Percentiles rank a stretch among this genome's conserved stretches.
Evolutionary conservation across 2,888 invertebrate genomes (phyloP).

Genomic region (Parnassius orleans): DNA sequence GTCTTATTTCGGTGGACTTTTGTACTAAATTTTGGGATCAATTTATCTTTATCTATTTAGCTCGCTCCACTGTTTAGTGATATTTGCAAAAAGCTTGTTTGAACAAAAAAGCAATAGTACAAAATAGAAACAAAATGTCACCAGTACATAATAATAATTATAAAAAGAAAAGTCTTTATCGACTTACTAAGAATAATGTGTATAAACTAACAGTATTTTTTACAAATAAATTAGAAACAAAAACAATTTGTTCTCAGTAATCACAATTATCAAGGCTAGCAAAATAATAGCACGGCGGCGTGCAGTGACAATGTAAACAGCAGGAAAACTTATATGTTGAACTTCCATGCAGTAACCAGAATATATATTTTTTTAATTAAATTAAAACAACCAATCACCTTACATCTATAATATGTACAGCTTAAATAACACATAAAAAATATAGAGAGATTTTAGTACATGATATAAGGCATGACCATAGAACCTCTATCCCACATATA

Average conservation of each 20-base stretch:
- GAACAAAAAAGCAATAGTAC: slow-evolving; percentile 17
- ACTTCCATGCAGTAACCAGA: slow-evolving; percentile 52
- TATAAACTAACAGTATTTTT: slow-evolving; percentile 35
- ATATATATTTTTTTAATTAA: slow-evolving; percentile 50
- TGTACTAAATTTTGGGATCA: slow-evolving; percentile 72
- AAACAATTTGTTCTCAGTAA: slow-evolving; percentile 77
- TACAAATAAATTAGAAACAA: slow-evolving; percentile 79
- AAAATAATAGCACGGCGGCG: slow-evolving; percentile 36
- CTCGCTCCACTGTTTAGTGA: slow-evolving; percentile 31
- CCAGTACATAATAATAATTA: slow-evolving; percentile 36
- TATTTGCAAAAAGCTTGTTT: slow-evolving; percentile 29
- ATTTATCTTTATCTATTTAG: slow-evolving; percentile 43
- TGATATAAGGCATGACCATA: slow-evolving; percentile 41
- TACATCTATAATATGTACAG: slow-evolving; percentile 61
- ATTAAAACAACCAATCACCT: slow-evolving; percentile 71
- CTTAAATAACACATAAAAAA: slow-evolving; percentile 56
- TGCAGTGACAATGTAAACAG: slow-evolving; percentile 35
- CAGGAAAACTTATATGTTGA: slow-evolving; percentile 45
- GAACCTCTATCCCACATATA: slow-evolving; percentile 16
- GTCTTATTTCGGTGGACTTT: slow-evolving; percentile 38
- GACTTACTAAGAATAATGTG: slow-evolving; percentile 54
- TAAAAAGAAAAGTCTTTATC: slow-evolving; percentile 42
- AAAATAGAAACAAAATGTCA: slow-evolving; percentile 27
- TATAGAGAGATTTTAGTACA: slow-evolving; percentile 69
- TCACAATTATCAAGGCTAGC: slow-evolving; percentile 62